These are phyloP conservation scores for Gila orcuttii DNA, from an alignment of 2,113 vertebrate species.

Conservation along the genomic window DNA sequence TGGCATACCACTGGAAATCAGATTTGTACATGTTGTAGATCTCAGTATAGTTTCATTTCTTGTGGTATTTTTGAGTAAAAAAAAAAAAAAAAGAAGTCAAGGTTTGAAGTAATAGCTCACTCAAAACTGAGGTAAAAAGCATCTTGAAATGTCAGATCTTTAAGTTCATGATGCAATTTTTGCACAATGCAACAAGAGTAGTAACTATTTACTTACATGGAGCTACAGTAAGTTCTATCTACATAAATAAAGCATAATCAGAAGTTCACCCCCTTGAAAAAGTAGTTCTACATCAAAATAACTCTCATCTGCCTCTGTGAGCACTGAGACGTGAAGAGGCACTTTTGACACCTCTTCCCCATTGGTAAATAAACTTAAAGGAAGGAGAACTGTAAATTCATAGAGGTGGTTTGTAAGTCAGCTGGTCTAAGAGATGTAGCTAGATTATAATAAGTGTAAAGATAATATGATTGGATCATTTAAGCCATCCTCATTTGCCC, in stretches of 20 bases:
- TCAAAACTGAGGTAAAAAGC: neutral
- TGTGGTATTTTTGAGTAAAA: neutral
- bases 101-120: too few relatives aligned
- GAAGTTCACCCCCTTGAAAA: neutral
- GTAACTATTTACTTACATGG: too few relatives aligned
- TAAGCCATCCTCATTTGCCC: neutral
- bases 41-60: neutral
- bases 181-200: too few relatives aligned
- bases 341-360: conserved; percentile 38
- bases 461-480: neutral
- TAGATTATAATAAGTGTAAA: neutral
- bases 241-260: neutral
- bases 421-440: neutral
- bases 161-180: too few relatives aligned
- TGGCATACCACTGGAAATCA: neutral
- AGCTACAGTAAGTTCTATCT: neutral
- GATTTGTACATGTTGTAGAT: neutral
- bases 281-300: too few relatives aligned
- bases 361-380: neutral
- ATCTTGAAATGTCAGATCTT: too few relatives aligned
- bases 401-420: conserved; percentile 3
- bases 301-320: neutral
- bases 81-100: too few relatives aligned
- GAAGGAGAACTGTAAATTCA: neutral
- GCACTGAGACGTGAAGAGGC: neutral